These are phyloP conservation scores for Volucella inanis DNA, from an alignment of 2,888 invertebrate species.

Conservation along the genomic window DNA sequence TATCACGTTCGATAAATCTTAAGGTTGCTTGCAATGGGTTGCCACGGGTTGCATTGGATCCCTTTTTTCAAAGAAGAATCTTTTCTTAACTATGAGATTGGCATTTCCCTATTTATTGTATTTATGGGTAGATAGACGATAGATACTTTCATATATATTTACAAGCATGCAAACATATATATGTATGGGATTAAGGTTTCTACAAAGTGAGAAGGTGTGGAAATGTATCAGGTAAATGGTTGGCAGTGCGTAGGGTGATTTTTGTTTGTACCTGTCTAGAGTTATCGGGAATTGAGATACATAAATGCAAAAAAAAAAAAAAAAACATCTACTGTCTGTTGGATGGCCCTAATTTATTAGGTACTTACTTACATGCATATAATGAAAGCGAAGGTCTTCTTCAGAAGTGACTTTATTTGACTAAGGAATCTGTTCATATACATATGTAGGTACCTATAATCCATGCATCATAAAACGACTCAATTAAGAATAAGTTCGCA, in stretches of 20 bases:
- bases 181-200: not conserved
- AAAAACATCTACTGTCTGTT: not conserved
- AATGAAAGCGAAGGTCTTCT: not conserved
- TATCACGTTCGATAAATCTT: conserved; percentile 52
- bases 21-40: conserved; percentile 41
- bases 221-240: conserved; percentile 16
- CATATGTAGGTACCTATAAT: too few species aligned
- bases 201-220: conserved; percentile 5
- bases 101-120: not conserved
- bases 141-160: not conserved
- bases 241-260: conserved; percentile 20
- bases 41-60: conserved; percentile 14
- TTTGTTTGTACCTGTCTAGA: not conserved
- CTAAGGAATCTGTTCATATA: too few species aligned
- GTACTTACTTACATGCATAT: not conserved
- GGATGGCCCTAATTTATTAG: not conserved
- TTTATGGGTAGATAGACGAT: not conserved
- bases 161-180: too few species aligned
- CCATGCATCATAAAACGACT: too few species aligned
- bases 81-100: conserved; percentile 18
- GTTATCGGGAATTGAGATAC: conserved; percentile 22
- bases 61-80: conserved; percentile 24
- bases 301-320: not conserved
- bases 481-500: too few species aligned
- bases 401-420: too few species aligned